Conservation (phyloP, 2,113 vertebrate species). For the Potamarius usumacintae region DNA sequence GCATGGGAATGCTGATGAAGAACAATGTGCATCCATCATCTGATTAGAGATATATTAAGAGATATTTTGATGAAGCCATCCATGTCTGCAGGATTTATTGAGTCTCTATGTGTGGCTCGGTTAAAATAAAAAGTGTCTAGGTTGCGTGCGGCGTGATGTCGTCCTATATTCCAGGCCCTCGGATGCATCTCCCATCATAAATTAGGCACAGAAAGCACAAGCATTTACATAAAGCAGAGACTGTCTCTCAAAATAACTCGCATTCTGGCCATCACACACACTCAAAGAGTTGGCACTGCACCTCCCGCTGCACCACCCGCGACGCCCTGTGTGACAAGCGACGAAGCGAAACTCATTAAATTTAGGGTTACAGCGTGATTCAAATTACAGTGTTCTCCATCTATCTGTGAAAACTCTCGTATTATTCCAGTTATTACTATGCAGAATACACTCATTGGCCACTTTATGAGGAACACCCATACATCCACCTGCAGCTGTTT, state of each 20-base stretch:
- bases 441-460: too few species aligned
- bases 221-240: constrained; percentile 67
- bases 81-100: not conserved
- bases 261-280: constrained; percentile 4
- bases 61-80: not conserved
- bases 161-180: constrained; percentile 51
- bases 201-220: constrained; percentile 64
- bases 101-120: not conserved
- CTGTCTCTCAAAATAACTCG: constrained; percentile 61
- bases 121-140: constrained; percentile 19
- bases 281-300: not conserved
- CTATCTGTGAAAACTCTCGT: not conserved
- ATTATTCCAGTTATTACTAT: not conserved
- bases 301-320: not conserved
- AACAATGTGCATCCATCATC: not conserved
- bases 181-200: constrained; percentile 55
- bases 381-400: not conserved
- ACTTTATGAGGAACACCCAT: too few species aligned
- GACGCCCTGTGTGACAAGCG: not conserved
- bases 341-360: not conserved
- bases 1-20: not conserved
- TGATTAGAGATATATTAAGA: constrained; percentile 5
- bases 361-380: not conserved
- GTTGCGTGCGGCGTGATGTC: constrained; percentile 49
- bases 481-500: too few species aligned